Evolutionary conservation across 1,140 invertebrate species (phyloP), one percentile per base, ranked within the genome.

Genomic region (Ceratina calcarata): DNA sequence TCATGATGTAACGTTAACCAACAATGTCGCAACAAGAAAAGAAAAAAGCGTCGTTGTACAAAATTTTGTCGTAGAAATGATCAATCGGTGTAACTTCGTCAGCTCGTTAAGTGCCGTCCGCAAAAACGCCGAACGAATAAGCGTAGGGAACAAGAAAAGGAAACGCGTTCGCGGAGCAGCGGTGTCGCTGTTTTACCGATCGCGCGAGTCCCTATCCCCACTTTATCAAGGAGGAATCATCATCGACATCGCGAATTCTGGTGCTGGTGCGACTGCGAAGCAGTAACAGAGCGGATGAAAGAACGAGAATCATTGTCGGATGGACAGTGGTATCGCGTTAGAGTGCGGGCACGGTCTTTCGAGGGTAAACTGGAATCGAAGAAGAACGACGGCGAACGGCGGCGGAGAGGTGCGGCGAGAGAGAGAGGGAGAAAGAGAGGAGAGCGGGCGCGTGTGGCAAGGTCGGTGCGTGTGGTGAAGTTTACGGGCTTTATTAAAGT

Each of bases 131-230:
- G n/a, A 55, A 37, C 37, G 37, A 45, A 15, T 10, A 22, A 18
- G 7, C 4, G 0, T 3, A 20, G 16, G 45, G 2, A 3, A 1
- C 12, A 24, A 20, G 27, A 49, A 62, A 8, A 6, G 1, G 4
- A n/a, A 57, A 18, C 45, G 20, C 16, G 16, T 24, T 64, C 49
- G 45, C 37, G n/a, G 10, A 16, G 4, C 20, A 15, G 22, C 62
- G 1, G 20, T 18, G 51, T 53, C 62, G 22, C 79, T 77, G 73
- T 77, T 88, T 87, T 86, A 81, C 74, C 79, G 79, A 81, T 20
- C 49, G 75, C 16, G 13, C 71, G 12, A 60, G 45, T 66, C 55
- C 24, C 10, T 37, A 67, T 80, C 58, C 51, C 55, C 66, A 51
- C 64, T 65, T 61, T 80, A 69, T 79, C 60, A 32, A 71, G 24